A percentile compares a stretch with the other conserved stretches of the same genome.
phyloP scores from a whole-genome alignment of 1,140 invertebrate genomes.

The Spodoptera frugiperda region DNA sequence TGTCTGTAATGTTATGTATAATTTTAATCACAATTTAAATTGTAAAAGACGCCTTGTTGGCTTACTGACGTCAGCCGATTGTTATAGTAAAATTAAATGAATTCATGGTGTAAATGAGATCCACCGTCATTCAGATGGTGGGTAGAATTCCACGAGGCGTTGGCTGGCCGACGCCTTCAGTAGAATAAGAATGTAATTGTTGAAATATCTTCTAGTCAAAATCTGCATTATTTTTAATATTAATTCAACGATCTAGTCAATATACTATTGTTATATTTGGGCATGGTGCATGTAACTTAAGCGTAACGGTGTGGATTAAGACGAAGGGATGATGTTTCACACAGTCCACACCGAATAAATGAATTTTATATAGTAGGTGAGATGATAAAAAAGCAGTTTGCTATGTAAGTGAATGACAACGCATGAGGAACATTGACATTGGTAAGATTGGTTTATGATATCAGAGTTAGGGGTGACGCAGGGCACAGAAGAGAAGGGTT shows the following conservation, averaged over 20 bases:
- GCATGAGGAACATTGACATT: constrained; percentile 39
- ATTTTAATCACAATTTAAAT: neutral
- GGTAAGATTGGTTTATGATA: constrained; percentile 10
- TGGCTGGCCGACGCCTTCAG: neutral
- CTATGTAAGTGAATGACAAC: neutral
- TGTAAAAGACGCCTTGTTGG: constrained; percentile 4
- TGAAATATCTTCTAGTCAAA: constrained; percentile 22
- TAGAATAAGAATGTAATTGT: constrained; percentile 18
- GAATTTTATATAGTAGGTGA: neutral
- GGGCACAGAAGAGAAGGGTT: constrained; percentile 6
- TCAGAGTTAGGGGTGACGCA: neutral
- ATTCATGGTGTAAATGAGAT: neutral
- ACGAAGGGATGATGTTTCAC: neutral
- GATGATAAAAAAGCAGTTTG: constrained; percentile 8
- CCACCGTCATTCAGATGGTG: neutral
- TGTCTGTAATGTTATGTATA: neutral
- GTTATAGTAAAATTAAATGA: constrained; percentile 9
- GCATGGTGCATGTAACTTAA: neutral
- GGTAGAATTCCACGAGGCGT: neutral
- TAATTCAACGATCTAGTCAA: constrained; percentile 19
- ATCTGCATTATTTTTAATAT: constrained; percentile 30
- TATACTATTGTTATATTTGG: constrained; percentile 17
- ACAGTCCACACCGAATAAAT: neutral
- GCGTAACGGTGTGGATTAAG: neutral
- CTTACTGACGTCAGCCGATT: neutral